A percentile compares a stretch with the other conserved stretches of the same genome.
Conservation (phyloP, 2,888 invertebrate genomes). For the Cheilosia impressa region DNA sequence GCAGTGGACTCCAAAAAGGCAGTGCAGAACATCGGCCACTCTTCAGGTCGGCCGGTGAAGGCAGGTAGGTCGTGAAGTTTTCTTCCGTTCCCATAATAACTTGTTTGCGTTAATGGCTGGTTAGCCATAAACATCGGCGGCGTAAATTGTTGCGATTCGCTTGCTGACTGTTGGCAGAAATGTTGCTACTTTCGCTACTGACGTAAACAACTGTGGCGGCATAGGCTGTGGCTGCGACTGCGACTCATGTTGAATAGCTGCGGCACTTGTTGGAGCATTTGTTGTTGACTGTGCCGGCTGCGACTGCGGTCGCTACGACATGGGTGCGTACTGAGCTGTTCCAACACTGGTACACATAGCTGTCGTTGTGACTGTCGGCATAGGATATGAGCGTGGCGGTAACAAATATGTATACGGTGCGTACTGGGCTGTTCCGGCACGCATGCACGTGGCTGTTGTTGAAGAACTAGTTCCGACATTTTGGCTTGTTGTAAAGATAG, state of each 20-base stretch:
- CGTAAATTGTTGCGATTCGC: background rate
- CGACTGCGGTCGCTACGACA: background rate
- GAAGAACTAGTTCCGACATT: background rate
- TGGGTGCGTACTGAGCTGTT: slow-evolving; percentile 1
- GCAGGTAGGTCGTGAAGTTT: too few species aligned
- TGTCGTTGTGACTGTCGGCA: background rate
- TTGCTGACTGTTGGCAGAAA: background rate
- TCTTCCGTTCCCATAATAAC: too few species aligned
- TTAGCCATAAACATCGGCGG: background rate
- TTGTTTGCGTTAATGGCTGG: background rate
- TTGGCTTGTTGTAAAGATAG: background rate
- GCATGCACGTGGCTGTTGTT: background rate
- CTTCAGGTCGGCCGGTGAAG: too few species aligned
- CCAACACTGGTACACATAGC: background rate
- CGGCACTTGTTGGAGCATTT: too few species aligned
- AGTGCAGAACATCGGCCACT: too few species aligned
- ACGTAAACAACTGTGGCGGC: too few species aligned
- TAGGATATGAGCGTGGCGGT: background rate
- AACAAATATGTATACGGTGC: background rate
- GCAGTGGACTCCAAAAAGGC: too few species aligned
- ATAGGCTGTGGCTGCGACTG: background rate
- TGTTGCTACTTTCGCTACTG: background rate
- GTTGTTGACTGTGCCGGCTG: too few species aligned
- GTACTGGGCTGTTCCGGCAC: background rate
- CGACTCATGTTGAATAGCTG: too few species aligned